A percentile compares a stretch with the other conserved stretches of the same genome.
Conservation (phyloP, 2,113 vertebrate species). For the Craseonycteris thonglongyai region DNA sequence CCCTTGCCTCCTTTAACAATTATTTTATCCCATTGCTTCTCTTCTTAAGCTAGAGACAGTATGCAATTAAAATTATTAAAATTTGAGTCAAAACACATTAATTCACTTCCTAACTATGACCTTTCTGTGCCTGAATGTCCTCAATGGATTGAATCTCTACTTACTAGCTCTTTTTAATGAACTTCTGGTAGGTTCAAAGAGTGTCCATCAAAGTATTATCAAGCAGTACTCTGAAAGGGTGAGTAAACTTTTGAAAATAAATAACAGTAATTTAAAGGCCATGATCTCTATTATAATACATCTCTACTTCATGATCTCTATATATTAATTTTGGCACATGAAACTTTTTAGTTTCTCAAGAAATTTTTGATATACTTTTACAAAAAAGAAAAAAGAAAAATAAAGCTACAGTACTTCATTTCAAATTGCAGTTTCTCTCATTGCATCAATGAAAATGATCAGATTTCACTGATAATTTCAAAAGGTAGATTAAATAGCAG, state of each 20-base stretch:
- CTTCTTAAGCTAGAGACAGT: background rate
- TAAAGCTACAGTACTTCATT: background rate
- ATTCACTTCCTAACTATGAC: background rate
- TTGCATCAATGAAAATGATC: no score
- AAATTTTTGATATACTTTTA: background rate
- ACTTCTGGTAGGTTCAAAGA: background rate
- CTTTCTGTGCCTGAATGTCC: background rate
- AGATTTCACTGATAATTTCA: background rate
- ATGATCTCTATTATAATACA: background rate
- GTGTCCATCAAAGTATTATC: background rate
- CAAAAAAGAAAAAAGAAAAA: background rate
- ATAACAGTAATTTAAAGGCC: background rate
- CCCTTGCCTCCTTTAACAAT: background rate
- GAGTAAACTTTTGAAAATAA: background rate
- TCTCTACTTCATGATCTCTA: no score
- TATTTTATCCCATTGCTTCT: background rate
- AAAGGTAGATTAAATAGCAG: background rate
- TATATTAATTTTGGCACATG: no score
- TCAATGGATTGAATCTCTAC: background rate
- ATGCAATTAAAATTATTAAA: background rate
- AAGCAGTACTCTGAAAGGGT: background rate
- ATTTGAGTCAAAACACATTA: background rate
- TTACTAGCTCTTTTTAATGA: background rate
- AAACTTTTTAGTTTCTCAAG: no score
- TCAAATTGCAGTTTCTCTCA: background rate